Conservation (phyloP, 2,888 invertebrate species). For the Hesperia comma region DNA sequence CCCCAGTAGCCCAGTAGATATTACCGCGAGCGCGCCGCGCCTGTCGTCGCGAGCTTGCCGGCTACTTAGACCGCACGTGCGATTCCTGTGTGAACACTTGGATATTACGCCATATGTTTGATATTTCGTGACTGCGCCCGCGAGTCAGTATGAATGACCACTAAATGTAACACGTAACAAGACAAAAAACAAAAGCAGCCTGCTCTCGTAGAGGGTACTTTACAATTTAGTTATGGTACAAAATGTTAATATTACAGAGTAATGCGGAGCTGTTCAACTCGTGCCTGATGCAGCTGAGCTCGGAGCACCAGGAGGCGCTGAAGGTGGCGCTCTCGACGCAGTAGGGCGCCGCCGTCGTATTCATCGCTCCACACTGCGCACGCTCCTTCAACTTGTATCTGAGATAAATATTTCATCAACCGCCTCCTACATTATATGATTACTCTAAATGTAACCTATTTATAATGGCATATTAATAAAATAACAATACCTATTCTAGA, state of each 20-base stretch:
- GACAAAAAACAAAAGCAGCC: too few relatives aligned
- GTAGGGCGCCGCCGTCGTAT: slow-evolving; percentile 47
- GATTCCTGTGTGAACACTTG: too few relatives aligned
- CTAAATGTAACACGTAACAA: too few relatives aligned
- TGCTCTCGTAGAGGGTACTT: too few relatives aligned
- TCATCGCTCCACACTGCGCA: slow-evolving; percentile 50
- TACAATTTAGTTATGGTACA: too few relatives aligned
- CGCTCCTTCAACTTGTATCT: slow-evolving; percentile 41
- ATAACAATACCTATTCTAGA: slow-evolving; percentile 37
- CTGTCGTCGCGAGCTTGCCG: too few relatives aligned
- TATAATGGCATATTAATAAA: slow-evolving; percentile 37
- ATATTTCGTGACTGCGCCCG: too few relatives aligned
- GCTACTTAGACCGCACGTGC: too few relatives aligned
- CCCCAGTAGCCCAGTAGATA: too few relatives aligned
- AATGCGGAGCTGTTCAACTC: slow-evolving; percentile 91
- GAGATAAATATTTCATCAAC: slow-evolving; percentile 24
- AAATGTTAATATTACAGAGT: slow-evolving; percentile 75
- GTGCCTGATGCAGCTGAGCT: slow-evolving; percentile 89
- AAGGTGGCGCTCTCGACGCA: slow-evolving; percentile 87
- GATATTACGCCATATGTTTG: too few relatives aligned
- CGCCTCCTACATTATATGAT: slow-evolving; percentile 28
- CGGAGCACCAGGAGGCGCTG: slow-evolving; percentile 93
- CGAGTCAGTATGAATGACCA: too few relatives aligned
- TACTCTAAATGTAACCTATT: slow-evolving; percentile 18
- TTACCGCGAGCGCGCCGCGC: too few relatives aligned